Percentiles rank a stretch among this genome's conserved stretches.
phyloP scores from a whole-genome alignment of 2,797 vertebrate genomes.

The Eulemur mongoz region DNA sequence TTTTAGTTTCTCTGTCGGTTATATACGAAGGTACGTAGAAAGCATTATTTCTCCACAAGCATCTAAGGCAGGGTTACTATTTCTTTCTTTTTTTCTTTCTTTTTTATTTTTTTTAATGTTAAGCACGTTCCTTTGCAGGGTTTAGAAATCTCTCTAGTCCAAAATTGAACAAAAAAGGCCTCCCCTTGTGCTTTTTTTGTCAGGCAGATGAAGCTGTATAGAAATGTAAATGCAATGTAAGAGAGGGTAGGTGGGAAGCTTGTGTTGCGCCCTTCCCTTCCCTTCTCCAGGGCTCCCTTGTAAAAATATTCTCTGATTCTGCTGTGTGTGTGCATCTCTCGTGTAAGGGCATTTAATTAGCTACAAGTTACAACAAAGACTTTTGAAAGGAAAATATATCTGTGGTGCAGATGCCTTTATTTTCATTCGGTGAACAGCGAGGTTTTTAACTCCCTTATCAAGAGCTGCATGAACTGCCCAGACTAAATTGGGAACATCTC shows the following conservation, averaged over 20 bases:
- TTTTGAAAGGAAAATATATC: slow-evolving; percentile 78
- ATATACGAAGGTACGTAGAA: slow-evolving; percentile 74
- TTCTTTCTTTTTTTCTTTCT: background rate
- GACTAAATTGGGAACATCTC: slow-evolving; percentile 85
- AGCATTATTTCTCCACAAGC: slow-evolving; percentile 61
- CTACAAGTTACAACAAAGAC: slow-evolving; percentile 80
- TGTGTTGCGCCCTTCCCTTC: slow-evolving; percentile 66
- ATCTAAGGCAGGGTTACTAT: background rate
- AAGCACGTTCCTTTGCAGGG: slow-evolving; percentile 82
- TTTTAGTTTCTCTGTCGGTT: background rate
- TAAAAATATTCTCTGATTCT: slow-evolving; percentile 78
- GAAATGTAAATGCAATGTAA: slow-evolving; percentile 88
- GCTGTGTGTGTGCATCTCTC: slow-evolving; percentile 40
- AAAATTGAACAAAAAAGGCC: slow-evolving; percentile 86
- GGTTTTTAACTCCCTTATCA: slow-evolving; percentile 85
- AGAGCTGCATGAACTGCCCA: slow-evolving; percentile 79
- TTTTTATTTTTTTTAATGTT: slow-evolving; percentile 75
- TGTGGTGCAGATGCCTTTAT: slow-evolving; percentile 78
- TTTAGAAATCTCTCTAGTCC: slow-evolving; percentile 85
- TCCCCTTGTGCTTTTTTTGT: slow-evolving; percentile 84
- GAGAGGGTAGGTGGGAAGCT: slow-evolving; percentile 72
- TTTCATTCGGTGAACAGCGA: slow-evolving; percentile 77
- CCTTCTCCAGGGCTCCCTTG: slow-evolving; percentile 59
- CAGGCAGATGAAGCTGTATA: slow-evolving; percentile 85
- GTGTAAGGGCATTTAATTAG: slow-evolving; percentile 78